Base-by-base conservation (phyloP, 2,113 vertebrate species). In the Vombatus ursinus region DNA sequence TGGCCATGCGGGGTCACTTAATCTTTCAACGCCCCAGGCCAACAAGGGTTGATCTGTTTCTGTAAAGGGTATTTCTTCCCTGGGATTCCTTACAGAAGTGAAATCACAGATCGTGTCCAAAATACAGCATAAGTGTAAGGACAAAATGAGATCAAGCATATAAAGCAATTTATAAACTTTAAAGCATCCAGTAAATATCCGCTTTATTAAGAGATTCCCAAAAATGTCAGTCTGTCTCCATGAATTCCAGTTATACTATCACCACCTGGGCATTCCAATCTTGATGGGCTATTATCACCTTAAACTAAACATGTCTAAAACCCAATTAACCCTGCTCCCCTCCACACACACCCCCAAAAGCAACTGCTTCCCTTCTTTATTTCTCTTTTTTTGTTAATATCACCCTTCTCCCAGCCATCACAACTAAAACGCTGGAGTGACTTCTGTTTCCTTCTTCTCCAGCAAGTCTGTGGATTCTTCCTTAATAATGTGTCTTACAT, bases 181-280 rank as follows among this genome's bases (percentile, higher is more conserved):
- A 84, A 84, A 44, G 68, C n/a, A 84, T 44, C 22, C 16, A 84
- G 44, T 84, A 84, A 84, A 84, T 84, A 7, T 84, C 68, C 22
- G n/a, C 68, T 84, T 84, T 84, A 84, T 84, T 84, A 44, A 84
- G n/a, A 22, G 37, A 77, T 44, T 77, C 68, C 7, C 68, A 77
- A 77, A 77, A 77, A 77, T 77, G 37, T 44, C 37, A 77, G n/a
- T 22, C 68, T 77, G 68, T 22, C 95, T 97, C 89, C 97, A 96
- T 92, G 93, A 97, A 95, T 95, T 96, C 95, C 94, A 92, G 95
- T 97, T 95, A 97, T 96, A 90, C 68, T 44, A 95, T 96, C 92
- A 16, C 61, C 97, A 96, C 95, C 96, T 98, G 97, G 96, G 96
- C 97, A 97, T 96, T 97, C 96, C 96, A 96, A 97, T 25, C 93